Conservation (phyloP, 1,140 invertebrate genomes). For the Conus ventricosus region DNA sequence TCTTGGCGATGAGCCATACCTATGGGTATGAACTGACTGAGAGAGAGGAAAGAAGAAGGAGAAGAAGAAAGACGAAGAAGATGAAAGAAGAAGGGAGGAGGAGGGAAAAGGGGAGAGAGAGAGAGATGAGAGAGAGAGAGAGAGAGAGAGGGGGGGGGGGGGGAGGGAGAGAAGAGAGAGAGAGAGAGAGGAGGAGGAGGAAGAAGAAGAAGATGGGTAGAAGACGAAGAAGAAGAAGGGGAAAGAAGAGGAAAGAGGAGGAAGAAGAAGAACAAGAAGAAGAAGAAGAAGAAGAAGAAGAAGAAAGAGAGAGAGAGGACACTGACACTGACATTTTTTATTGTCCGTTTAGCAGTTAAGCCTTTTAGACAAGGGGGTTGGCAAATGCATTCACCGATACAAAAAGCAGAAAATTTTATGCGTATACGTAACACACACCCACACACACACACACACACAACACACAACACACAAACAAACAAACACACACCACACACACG, state of each 20-base stretch:
- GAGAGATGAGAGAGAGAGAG: neutral
- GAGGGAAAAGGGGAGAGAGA: neutral
- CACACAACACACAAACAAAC: no score
- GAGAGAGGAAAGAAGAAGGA: neutral
- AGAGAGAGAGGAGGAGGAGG: neutral
- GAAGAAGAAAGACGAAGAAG: neutral
- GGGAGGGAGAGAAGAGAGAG: neutral
- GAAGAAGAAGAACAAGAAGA: neutral
- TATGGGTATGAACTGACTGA: no score
- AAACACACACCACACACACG: no score
- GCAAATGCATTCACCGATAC: no score
- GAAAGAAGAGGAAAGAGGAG: neutral
- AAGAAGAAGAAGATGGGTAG: neutral
- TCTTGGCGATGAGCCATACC: no score
- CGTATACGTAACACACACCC: no score
- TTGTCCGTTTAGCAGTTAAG: no score
- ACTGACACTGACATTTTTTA: no score
- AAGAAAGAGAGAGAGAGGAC: no score
- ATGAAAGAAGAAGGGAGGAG: neutral
- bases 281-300: neutral
- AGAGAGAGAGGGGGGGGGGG: neutral
- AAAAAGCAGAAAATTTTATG: no score
- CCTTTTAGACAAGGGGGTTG: no score
- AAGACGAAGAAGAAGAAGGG: neutral
- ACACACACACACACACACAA: no score